Base-by-base conservation (phyloP, 2,888 invertebrate species). In the Ennomos erosarius region DNA sequence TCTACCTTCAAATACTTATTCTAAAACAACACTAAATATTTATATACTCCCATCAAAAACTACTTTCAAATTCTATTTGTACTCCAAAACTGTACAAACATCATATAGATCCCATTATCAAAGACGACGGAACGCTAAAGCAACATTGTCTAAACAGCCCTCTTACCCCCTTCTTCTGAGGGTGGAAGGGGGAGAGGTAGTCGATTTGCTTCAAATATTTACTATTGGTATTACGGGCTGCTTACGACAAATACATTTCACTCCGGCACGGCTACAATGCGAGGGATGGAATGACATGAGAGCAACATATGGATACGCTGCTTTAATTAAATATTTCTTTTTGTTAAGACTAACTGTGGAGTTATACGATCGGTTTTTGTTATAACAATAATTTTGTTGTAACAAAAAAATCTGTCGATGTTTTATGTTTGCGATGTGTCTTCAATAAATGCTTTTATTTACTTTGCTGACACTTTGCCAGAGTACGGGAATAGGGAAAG, bases 141-240 rank as follows among this genome's bases (percentile, higher is more conserved):
- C 46, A 63, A 64, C 68, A 65, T 71, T 68, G 74, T 67, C 68
- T 71, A 58, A 64, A 44, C 38, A 58, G 60, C 60, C 53, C 55
- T 40, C 34, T 33, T 33, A 8, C 35, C 55, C 49, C 50, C 42
- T 47, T 10, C 33, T 4, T 4, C 4, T 26, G 6, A 8, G 55
- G 13, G 47, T 12, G 49, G 16, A 50, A 37, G 13, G 26, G n/a
- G 38, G 42, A 40, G 36, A 52, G 62, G 55, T 54, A 42, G 67
- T 64, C 69, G 70, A 71, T 68, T 69, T 67, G 62, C 67, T 69
- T 68, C 75, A 75, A 75, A 75, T 75, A 73, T 75, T 73, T 74
- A 73, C 73, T 65, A 68, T 67, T 58, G 68, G 67, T 65, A 75
- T 73, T 72, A 75, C 71, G 47, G 63, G 54, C 69, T 71, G 71